Evolutionary conservation across 1,140 invertebrate genomes (phyloP), one percentile per base, ranked within the genome.

Genomic region (Globodera rostochiensis): DNA sequence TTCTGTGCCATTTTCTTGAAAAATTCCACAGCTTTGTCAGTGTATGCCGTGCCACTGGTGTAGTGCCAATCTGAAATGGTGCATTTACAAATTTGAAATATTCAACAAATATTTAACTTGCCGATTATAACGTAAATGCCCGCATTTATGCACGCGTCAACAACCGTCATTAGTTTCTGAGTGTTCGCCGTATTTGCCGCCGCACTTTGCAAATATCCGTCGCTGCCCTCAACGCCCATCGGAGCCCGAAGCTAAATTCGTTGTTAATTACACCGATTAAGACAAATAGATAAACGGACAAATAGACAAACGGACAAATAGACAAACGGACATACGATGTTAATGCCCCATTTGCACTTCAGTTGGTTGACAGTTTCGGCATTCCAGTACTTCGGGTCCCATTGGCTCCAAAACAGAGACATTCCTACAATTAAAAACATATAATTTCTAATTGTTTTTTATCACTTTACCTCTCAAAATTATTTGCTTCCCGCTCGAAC

Each of bases 331-430:
- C 21, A 45, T 49, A 80, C 78, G 47, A 80, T 15, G 47, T 80
- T 80, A 4, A 73, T 25, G 73, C 71, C 71, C 78, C 78, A 80
- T 8, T 71, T 73, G 64, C 70, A 73, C 57, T 80, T 80, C 21
- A 80, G 64, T 46, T 71, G 57, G 19, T 80, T 60, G 8, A 81
- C 67, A 64, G 80, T 81, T 36, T 81, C 74, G n/a, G 80, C 80
- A 8, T 81, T 81, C 50, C 77, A 81, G 11, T 69, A 81, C 8
- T 81, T 60, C n/a, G 78, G 67, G 9, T 70, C 76, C 80, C 80
- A 81, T 60, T 81, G 80, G 7, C 47, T 45, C 80, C 80, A 81
- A 19, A 80, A 81, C 15, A 81, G 66, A 0, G 76, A 80, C 80
- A 81, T 81, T 70, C 80, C 80, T 13, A 15, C 15, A 2, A 66